Conservation (phyloP, 2,888 invertebrate species). For the Heliconius cydno region DNA sequence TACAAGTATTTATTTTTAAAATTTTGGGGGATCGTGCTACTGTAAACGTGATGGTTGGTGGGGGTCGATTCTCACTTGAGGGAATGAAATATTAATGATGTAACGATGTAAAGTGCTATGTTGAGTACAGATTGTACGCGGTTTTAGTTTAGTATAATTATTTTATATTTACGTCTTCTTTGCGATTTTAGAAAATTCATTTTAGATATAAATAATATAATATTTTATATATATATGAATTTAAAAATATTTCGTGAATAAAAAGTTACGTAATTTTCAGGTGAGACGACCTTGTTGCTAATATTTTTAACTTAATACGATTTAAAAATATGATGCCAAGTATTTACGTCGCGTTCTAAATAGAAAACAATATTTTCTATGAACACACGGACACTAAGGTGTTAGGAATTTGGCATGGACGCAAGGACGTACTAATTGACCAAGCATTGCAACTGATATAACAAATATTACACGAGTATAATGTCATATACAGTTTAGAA, state of each 20-base stretch:
- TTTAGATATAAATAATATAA: too few relatives aligned
- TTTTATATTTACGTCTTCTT: too few relatives aligned
- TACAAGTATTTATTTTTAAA: too few relatives aligned
- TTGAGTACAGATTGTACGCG: too few relatives aligned
- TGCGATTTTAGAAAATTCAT: too few relatives aligned
- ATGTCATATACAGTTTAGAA: constrained; percentile 28
- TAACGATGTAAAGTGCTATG: too few relatives aligned
- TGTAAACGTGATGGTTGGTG: too few relatives aligned
- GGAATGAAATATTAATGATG: too few relatives aligned
- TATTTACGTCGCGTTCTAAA: constrained; percentile 41
- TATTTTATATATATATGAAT: too few relatives aligned
- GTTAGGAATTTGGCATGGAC: constrained; percentile 66
- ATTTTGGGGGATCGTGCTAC: too few relatives aligned
- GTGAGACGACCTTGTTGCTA: constrained; percentile 25
- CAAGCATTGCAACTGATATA: constrained; percentile 48
- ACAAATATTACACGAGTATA: constrained; percentile 33
- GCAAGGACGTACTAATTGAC: constrained; percentile 64
- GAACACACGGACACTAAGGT: constrained; percentile 52
- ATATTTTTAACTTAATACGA: constrained; percentile 34
- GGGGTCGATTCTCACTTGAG: too few relatives aligned
- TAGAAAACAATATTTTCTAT: constrained; percentile 41
- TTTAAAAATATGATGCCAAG: constrained; percentile 32
- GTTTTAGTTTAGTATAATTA: too few relatives aligned
- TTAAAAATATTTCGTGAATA: neutral
- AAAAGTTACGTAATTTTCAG: constrained; percentile 1